A percentile compares a stretch with the other conserved stretches of the same genome.
Evolutionary conservation across 2,888 invertebrate species (phyloP).

Genomic region (Pachymerium ferrugineum): DNA sequence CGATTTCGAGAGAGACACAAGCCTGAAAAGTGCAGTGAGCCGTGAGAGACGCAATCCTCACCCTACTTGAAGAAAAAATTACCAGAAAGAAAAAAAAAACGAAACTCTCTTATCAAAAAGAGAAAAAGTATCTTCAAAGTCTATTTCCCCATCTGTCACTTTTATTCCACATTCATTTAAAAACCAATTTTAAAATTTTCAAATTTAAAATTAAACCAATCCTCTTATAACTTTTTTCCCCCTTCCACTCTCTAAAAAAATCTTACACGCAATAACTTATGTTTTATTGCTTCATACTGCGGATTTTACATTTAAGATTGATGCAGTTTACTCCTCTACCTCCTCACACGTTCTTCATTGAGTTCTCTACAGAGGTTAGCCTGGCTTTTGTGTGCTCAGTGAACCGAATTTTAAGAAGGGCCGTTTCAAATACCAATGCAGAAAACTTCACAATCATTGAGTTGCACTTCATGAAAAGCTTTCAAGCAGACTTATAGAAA

Average conservation of each 20-base stretch:
- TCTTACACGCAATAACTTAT: not conserved
- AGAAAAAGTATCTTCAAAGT: no score
- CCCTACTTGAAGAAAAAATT: no score
- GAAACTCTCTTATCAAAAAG: no score
- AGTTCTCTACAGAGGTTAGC: not conserved
- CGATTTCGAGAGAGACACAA: not conserved
- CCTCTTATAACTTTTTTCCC: no score
- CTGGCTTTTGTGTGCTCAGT: constrained; percentile 9
- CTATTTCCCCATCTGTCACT: no score
- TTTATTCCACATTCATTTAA: no score
- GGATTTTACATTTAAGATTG: not conserved
- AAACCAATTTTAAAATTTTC: no score
- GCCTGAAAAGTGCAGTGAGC: not conserved
- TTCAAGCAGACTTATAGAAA: constrained; percentile 13
- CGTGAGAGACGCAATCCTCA: not conserved
- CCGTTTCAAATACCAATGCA: constrained; percentile 13
- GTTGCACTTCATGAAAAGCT: constrained; percentile 5
- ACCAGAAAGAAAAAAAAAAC: not conserved
- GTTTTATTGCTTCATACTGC: not conserved
- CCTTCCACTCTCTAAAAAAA: no score
- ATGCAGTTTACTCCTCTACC: not conserved
- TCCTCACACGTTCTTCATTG: not conserved
- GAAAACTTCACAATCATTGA: constrained; percentile 13
- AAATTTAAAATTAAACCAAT: no score
- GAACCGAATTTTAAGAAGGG: constrained; percentile 13